Conservation (phyloP, 2,888 invertebrate genomes). For the Panorpa germanica region DNA sequence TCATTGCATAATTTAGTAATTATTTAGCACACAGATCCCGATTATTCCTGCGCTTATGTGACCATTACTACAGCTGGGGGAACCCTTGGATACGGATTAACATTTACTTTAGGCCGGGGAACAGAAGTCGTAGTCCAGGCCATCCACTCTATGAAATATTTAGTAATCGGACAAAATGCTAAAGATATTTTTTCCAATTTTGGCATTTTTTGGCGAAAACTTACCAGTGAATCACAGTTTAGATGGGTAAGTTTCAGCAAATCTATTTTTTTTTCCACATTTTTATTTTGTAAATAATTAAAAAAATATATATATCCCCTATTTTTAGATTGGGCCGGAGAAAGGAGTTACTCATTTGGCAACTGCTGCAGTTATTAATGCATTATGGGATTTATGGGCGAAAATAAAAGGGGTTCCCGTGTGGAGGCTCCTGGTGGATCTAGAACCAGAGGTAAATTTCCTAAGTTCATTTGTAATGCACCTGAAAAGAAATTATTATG, state of each 20-base stretch:
- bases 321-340: slow-evolving; percentile 63
- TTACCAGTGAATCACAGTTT: slow-evolving; percentile 77
- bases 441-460: slow-evolving; percentile 51
- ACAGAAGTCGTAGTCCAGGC: slow-evolving; percentile 72
- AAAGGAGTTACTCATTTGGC: slow-evolving; percentile 82
- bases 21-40: slow-evolving; percentile 63
- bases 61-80: slow-evolving; percentile 44
- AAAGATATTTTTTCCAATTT: slow-evolving; percentile 60
- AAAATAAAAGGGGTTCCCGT: slow-evolving; percentile 66
- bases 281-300: slow-evolving; percentile 3
- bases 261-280: neutral
- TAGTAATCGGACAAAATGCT: slow-evolving; percentile 49
- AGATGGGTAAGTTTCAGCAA: slow-evolving; percentile 56
- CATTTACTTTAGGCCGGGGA: slow-evolving; percentile 77
- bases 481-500: no score
- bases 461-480: no score
- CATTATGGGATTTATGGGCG: slow-evolving; percentile 86
- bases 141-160: slow-evolving; percentile 44
- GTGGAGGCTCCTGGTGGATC: slow-evolving; percentile 68
- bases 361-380: slow-evolving; percentile 73
- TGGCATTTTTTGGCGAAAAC: slow-evolving; percentile 54
- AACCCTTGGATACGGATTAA: slow-evolving; percentile 57
- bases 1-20: neutral
- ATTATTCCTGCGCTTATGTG: slow-evolving; percentile 87
- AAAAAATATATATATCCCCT: slow-evolving; percentile 1